Base-by-base conservation (phyloP, 1,140 invertebrate species). In the Rhizoglyphus robini region DNA sequence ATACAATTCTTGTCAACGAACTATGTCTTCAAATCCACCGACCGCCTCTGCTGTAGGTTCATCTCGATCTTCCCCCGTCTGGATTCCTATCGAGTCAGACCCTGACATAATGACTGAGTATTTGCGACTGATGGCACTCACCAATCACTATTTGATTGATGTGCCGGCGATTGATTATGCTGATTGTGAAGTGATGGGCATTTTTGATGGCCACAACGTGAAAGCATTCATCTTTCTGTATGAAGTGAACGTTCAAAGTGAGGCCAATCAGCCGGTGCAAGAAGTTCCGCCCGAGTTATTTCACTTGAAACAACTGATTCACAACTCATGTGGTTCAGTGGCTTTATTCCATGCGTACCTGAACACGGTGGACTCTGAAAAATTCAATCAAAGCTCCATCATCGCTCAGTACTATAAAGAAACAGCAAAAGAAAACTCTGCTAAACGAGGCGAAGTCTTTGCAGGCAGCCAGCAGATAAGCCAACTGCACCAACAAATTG, bases 341-440 rank as follows among this genome's bases (percentile, higher is more conserved):
- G 58, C 58, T 20, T 46, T 60, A 11, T 34, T 60, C n/a, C 58
- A 60, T 46, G 58, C 58, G 2, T 60, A 60, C 29, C 15, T 60
- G 3, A 60, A 60, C 27, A 60, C 58, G 11, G n/a, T 60, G 2
- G 1, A 13, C 2, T 20, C 29, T 13, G 58, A 51, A 13, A n/a
- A 27, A 60, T 34, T 34, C 8, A 27, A 27, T 8, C 23, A 8
- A 25, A 23, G 15, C 8, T 54, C 51, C 51, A 20, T 54, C 8
- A 8, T 54, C 8, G 8, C 15, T 25, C 8, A 54, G 8, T 54
- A 11, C 18, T 41, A 11, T 41, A 11, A 18, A 18, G 8, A 41
- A 41, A 11, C 36, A 41, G 18, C 8, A 34, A 15, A 34, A n/a
- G 15, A 46, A n/a, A 23, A 29, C 3, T n/a, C 25, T 46, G 58